These are phyloP conservation scores for Carassius gibelio DNA, from an alignment of 2,113 vertebrate species.

Conservation along the genomic window DNA sequence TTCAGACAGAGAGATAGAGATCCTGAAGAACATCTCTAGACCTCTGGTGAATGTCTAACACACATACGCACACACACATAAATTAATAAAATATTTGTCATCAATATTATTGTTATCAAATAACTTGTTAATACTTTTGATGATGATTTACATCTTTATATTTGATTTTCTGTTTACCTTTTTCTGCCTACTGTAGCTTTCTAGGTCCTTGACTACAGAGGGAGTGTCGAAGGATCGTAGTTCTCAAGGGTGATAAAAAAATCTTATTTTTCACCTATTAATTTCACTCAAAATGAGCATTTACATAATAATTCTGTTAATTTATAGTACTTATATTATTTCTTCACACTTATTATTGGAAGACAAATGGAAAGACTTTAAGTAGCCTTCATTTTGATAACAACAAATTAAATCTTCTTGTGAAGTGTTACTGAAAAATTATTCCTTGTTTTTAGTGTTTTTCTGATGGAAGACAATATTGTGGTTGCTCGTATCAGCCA, in stretches of 20 bases:
- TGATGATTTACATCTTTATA: not conserved
- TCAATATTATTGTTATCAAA: not conserved
- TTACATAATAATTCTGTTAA: not conserved
- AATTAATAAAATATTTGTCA: not conserved
- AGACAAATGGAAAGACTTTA: not conserved
- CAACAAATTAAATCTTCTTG: not conserved
- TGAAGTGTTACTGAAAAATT: not conserved
- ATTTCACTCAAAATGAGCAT: not conserved
- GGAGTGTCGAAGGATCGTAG: constrained; percentile 16
- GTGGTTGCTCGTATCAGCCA: constrained; percentile 13
- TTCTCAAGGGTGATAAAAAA: constrained; percentile 48
- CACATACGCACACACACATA: not conserved
- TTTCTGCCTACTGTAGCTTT: constrained; percentile 37
- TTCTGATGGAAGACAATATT: not conserved
- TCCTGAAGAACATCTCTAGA: constrained; percentile 45
- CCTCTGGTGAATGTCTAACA: constrained; percentile 22
- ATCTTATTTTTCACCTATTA: too few relatives aligned
- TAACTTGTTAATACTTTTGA: not conserved
- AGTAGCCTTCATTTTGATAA: not conserved
- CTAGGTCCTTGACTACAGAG: constrained; percentile 2
- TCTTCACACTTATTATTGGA: not conserved
- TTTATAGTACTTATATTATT: not conserved
- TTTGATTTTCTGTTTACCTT: not conserved
- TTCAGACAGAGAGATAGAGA: not conserved
- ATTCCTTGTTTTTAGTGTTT: constrained; percentile 15